Conservation (phyloP, 2,113 vertebrate species). For the Phylloscopus whistleri region DNA sequence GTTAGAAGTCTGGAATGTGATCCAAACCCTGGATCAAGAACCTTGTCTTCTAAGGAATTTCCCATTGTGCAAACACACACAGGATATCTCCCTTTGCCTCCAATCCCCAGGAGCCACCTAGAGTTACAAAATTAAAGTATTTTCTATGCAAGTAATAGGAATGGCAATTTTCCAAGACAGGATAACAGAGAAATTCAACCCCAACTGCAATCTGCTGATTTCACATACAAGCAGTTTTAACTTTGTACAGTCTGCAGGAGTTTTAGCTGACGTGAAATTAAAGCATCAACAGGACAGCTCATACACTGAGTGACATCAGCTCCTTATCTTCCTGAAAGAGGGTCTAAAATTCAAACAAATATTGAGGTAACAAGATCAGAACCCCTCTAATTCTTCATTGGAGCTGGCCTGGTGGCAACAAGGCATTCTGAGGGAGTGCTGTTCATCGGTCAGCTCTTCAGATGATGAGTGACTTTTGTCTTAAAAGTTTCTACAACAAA, state of each 20-base stretch:
- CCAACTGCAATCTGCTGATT: not conserved
- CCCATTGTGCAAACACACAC: not conserved
- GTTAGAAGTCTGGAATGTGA: not conserved
- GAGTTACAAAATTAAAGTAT: not conserved
- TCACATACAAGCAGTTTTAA: not conserved
- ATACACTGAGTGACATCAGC: not conserved
- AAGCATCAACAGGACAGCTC: not conserved
- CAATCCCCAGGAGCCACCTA: not conserved
- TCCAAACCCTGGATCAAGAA: not conserved
- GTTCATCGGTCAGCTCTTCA: not conserved
- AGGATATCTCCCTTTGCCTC: not conserved
- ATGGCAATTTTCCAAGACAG: not conserved
- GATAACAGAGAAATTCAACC: not conserved
- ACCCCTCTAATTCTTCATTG: rapidly evolving
- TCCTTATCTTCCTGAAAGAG: not conserved
- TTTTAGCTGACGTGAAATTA: not conserved
- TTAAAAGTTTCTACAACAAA: not conserved
- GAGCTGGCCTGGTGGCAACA: not conserved
- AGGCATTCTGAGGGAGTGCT: not conserved
- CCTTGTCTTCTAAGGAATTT: not conserved
- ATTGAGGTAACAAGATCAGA: not conserved
- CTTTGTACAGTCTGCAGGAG: not conserved
- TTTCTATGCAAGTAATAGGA: not conserved
- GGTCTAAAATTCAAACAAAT: not conserved
- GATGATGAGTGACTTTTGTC: too few species aligned